Evolutionary conservation across 2,113 vertebrate species (phyloP), one percentile per base, ranked within the genome.

Genomic region (Solea senegalensis): DNA sequence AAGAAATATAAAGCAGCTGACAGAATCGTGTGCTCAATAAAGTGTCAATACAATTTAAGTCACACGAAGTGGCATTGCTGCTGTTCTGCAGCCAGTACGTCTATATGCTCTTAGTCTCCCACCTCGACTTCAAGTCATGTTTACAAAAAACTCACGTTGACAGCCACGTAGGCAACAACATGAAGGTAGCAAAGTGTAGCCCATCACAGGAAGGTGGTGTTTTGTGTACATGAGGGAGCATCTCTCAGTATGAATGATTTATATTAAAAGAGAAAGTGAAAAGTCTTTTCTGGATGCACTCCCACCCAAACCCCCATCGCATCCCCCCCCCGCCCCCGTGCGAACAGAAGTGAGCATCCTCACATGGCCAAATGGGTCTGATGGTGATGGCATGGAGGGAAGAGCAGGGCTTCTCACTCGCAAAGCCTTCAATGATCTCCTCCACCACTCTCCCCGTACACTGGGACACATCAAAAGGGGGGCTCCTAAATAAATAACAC

Each of bases 401-500:
- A 76, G 82, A 85, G 80, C 69, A 12, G 62, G 46, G 62, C 74
- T 69, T 69, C 86, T 85, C 63, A 9, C 73, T 76, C 51, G 69
- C 78, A 53, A 59, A 80, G 68, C 69, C 76, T 51, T 72, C 88
- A 81, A 69, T 76, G 82, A 86, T 89, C 82, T 84, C 72, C 66
- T 60, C 66, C 80, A 43, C 71, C 69, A 65, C 78, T 90, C 82
- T 81, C 65, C 53, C 65, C 60, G 81, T 62, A 55, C 67, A 9
- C 58, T 71, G 74, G 79, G 83, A 88, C 80, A 86, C 87, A 91
- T 93, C 89, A 91, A 88, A 90, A 86, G 79, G 78, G 65, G 76
- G 60, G 82, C 79, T 86, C 57, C 88, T 93, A 93, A 92, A 93
- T 93, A 93, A 93, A 90, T 88, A 91, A 92, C 81, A 86, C 64